phyloP scores from a whole-genome alignment of 2,113 vertebrate species.

The Sinocyclocheilus rhinocerous region DNA sequence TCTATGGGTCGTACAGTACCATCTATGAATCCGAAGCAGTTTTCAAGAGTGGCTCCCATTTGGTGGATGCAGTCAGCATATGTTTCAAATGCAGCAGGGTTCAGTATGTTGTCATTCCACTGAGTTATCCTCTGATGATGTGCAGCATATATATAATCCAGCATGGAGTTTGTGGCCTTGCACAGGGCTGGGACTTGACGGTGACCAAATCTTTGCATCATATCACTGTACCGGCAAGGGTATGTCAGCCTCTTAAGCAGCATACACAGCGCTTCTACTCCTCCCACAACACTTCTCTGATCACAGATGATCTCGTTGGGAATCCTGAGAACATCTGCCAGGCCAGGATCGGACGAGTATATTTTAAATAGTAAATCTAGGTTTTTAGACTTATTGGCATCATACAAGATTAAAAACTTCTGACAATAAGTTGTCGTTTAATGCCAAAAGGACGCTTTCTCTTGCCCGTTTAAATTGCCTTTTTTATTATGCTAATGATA shows the following conservation, averaged over 20 bases:
- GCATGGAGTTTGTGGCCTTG: not conserved
- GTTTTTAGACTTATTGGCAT: not conserved
- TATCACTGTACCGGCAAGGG: not conserved
- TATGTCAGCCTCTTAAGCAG: not conserved
- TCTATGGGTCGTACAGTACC: not conserved
- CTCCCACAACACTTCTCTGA: not conserved
- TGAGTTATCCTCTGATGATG: not conserved
- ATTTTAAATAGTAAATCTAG: not conserved
- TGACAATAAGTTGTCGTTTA: not conserved
- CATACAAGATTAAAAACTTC: too few species aligned
- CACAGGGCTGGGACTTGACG: not conserved
- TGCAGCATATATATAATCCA: not conserved
- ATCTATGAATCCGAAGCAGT: not conserved
- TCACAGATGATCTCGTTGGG: not conserved
- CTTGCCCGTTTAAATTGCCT: not conserved
- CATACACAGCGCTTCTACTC: not conserved
- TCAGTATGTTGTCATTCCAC: not conserved
- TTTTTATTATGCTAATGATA: not conserved
- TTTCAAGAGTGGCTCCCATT: not conserved
- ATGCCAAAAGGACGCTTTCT: too few species aligned
- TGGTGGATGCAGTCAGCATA: not conserved
- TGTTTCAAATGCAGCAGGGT: not conserved
- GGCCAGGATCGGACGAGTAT: not conserved
- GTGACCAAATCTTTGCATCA: not conserved
- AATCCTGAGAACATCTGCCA: not conserved